These are phyloP conservation scores for Botia almorhae DNA, from an alignment of 2,797 vertebrate genomes.

Conservation along the genomic window DNA sequence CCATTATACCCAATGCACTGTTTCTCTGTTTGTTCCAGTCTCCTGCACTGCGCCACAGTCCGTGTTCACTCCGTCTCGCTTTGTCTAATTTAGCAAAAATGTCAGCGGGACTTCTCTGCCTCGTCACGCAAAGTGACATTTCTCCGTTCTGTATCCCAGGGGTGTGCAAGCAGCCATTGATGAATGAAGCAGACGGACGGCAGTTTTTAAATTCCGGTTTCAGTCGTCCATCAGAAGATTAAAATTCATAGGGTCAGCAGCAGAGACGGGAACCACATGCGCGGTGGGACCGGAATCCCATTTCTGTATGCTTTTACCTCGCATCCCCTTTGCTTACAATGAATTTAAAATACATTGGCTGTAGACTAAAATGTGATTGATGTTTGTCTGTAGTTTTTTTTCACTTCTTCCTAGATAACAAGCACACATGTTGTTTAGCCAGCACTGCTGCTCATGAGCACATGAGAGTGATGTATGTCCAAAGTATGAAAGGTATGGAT, in stretches of 20 bases:
- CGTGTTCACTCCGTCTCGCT: background rate
- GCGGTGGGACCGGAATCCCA: background rate
- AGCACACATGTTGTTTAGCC: background rate
- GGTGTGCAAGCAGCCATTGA: slow-evolving; percentile 37
- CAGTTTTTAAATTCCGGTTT: slow-evolving; percentile 40
- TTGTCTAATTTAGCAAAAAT: slow-evolving; percentile 54
- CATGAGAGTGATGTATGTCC: background rate
- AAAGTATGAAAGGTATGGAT: background rate
- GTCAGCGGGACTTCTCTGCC: slow-evolving; percentile 36
- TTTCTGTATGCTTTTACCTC: slow-evolving; percentile 30
- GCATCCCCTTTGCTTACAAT: slow-evolving; percentile 5
- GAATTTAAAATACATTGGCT: slow-evolving; percentile 32
- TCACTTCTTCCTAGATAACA: background rate
- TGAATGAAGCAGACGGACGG: slow-evolving; percentile 39
- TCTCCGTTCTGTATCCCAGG: slow-evolving; percentile 34
- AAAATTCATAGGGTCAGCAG: slow-evolving; percentile 49
- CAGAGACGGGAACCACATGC: slow-evolving; percentile 4
- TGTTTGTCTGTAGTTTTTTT: slow-evolving; percentile 25
- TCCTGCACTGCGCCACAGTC: slow-evolving; percentile 13
- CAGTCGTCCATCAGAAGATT: slow-evolving; percentile 46
- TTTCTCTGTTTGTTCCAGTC: slow-evolving; percentile 37
- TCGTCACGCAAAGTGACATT: slow-evolving; percentile 39
- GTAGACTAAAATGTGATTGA: background rate
- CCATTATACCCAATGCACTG: slow-evolving; percentile 35
- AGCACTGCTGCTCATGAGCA: background rate